Conservation (phyloP, 2,113 vertebrate species). For the Phyllostomus hastatus region DNA sequence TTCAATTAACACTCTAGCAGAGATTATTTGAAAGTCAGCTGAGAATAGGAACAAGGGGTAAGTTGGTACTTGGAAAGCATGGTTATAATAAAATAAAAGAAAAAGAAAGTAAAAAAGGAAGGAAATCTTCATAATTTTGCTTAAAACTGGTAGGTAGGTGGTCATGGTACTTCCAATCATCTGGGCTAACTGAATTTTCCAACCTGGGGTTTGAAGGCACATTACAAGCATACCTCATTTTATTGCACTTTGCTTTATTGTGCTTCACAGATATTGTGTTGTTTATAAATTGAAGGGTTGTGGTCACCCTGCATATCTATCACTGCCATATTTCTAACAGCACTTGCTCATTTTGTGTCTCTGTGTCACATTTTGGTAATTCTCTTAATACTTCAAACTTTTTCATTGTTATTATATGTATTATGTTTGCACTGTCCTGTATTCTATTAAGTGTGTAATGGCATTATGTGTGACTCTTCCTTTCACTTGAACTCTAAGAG, state of each 20-base stretch:
- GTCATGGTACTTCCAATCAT: background rate
- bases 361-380: background rate
- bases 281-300: background rate
- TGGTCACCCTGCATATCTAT: background rate
- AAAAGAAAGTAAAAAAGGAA: background rate
- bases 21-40: conserved; percentile 59
- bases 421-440: too few relatives aligned
- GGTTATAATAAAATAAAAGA: background rate
- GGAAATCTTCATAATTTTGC: background rate
- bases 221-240: background rate
- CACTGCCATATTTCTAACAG: background rate
- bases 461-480: too few relatives aligned
- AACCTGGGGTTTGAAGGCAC: background rate
- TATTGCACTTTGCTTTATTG: background rate
- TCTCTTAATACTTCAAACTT: background rate
- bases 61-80: background rate
- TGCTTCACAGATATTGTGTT: background rate
- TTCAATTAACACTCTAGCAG: conserved; percentile 61
- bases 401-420: background rate
- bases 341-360: background rate
- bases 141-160: background rate
- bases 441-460: too few relatives aligned
- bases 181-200: background rate
- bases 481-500: too few relatives aligned
- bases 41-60: conserved; percentile 14